A percentile compares a stretch with the other conserved stretches of the same genome.
These are phyloP conservation scores for Rana temporaria DNA, from an alignment of 2,113 vertebrate species.

Conservation along the genomic window DNA sequence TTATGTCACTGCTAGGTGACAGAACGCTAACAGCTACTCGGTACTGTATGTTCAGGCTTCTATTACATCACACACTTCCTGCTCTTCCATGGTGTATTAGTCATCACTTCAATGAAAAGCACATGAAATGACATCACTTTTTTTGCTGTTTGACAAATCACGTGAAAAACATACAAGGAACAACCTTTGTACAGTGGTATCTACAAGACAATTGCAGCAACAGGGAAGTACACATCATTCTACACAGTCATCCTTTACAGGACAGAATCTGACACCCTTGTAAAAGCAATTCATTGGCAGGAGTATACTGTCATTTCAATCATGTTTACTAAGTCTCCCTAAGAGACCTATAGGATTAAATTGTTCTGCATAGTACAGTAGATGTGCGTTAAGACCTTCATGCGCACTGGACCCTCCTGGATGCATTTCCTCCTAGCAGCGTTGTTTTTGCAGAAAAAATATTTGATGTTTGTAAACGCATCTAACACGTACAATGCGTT, in stretches of 20 bases:
- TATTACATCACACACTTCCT: constrained; percentile 38
- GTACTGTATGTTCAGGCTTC: background rate
- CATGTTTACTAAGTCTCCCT: no score
- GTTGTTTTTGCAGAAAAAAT: no score
- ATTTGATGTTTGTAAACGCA: no score
- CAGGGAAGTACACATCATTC: background rate
- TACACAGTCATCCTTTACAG: background rate
- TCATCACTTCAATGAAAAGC: constrained; percentile 24
- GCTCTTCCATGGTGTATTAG: background rate
- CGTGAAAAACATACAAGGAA: background rate
- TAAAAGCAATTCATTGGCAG: no score
- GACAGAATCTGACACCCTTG: no score
- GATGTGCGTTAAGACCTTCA: no score
- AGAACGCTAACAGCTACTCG: constrained; percentile 3
- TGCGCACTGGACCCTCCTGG: no score
- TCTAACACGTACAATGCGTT: no score
- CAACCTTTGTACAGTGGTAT: background rate
- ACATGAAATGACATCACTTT: constrained; percentile 37
- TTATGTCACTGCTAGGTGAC: background rate
- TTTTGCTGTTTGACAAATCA: constrained; percentile 2
- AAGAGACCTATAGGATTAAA: no score
- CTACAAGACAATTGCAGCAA: background rate
- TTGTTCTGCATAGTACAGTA: no score
- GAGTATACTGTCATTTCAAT: no score
- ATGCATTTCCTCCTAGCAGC: no score